These are phyloP conservation scores for Melanargia galathea DNA, from an alignment of 2,888 invertebrate genomes.

Conservation along the genomic window DNA sequence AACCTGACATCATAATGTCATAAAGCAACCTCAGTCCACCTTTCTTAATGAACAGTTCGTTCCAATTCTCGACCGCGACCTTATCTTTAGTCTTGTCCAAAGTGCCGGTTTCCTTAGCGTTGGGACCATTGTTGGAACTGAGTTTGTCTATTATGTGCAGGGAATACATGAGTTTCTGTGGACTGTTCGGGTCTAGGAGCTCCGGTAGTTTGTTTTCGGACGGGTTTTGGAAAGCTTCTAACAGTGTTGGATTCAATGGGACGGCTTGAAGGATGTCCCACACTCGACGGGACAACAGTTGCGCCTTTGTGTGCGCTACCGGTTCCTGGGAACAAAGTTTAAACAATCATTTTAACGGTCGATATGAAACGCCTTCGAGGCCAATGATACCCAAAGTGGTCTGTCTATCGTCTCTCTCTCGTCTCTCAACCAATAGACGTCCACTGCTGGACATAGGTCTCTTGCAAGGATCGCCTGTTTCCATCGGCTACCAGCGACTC, in stretches of 20 bases:
- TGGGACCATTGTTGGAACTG: conserved; percentile 61
- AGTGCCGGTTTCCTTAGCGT: conserved; percentile 56
- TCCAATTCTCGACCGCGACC: conserved; percentile 82
- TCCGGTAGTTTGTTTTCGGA: conserved; percentile 86
- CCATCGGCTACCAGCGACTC: too few species aligned
- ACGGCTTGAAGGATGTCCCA: conserved; percentile 97
- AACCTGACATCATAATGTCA: conserved; percentile 94
- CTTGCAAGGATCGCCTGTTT: too few species aligned
- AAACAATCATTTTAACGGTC: neutral
- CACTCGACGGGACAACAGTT: conserved; percentile 93
- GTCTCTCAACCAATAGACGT: too few species aligned
- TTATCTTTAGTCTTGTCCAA: conserved; percentile 66
- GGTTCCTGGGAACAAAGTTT: conserved; percentile 74
- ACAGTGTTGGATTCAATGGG: conserved; percentile 93
- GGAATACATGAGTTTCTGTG: conserved; percentile 97
- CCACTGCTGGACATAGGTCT: too few species aligned
- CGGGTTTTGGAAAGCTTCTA: conserved; percentile 92
- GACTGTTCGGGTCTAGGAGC: conserved; percentile 92
- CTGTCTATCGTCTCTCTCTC: too few species aligned
- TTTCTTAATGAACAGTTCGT: conserved; percentile 90
- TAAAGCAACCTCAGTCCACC: conserved; percentile 94
- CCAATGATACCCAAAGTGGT: too few species aligned
- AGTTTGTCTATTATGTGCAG: conserved; percentile 89
- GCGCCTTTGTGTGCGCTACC: conserved; percentile 92
- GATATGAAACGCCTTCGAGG: neutral